Evolutionary conservation across 2,797 vertebrate genomes (phyloP).

Genomic region (Monodelphis domestica): DNA sequence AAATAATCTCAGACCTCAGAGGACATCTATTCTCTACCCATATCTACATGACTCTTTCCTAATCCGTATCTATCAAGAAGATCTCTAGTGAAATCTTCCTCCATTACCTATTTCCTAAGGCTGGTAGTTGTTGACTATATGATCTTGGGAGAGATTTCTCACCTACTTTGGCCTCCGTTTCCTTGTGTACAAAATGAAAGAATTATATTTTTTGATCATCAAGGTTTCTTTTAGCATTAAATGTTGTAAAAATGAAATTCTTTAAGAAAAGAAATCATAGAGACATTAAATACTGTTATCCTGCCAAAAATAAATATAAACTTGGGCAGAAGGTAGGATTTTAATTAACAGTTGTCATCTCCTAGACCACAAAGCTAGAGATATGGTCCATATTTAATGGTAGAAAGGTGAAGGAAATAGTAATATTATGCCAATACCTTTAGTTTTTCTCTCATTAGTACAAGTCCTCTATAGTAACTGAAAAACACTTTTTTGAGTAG

Average conservation of each 20-base stretch:
- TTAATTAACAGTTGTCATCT: neutral
- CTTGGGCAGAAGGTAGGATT: slow-evolving; percentile 17
- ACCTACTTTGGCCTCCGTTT: neutral
- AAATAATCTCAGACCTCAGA: neutral
- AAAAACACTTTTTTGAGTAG: neutral
- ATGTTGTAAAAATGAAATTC: neutral
- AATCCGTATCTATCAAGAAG: neutral
- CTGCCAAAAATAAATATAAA: neutral
- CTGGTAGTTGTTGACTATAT: neutral
- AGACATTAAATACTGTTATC: neutral
- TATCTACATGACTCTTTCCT: neutral
- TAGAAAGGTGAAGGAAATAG: neutral
- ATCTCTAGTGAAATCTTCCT: neutral
- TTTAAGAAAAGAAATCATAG: neutral
- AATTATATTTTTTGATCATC: neutral
- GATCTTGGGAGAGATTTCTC: neutral
- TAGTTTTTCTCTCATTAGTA: neutral
- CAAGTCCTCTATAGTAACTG: neutral
- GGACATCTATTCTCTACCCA: neutral
- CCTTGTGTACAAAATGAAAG: neutral
- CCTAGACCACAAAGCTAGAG: neutral
- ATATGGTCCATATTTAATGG: neutral
- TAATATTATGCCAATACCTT: neutral
- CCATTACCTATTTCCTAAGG: neutral
- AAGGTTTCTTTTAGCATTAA: neutral